phyloP scores from a whole-genome alignment of 2,797 vertebrate genomes.

The Tamandua tetradactyla region DNA sequence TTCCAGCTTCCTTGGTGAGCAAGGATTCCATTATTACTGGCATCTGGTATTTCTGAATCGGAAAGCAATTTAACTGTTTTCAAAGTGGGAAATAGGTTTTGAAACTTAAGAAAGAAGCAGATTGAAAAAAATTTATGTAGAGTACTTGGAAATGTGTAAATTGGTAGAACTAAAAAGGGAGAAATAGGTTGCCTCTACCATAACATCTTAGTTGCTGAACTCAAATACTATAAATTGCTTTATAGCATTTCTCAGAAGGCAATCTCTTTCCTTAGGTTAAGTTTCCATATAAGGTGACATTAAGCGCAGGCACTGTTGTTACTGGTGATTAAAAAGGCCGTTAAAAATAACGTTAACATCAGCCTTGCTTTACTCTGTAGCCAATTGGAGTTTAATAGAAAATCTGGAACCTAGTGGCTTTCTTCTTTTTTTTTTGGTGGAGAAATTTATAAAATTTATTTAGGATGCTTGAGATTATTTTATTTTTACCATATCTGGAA shows the following conservation, averaged over 20 bases:
- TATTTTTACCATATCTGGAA: neutral
- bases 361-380: neutral
- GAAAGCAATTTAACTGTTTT: neutral
- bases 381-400: conserved; percentile 15
- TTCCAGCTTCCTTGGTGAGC: neutral
- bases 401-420: neutral
- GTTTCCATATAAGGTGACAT: conserved; percentile 71
- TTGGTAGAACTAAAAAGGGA: conserved; percentile 22
- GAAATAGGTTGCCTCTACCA: neutral
- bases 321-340: conserved; percentile 17
- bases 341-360: conserved; percentile 21
- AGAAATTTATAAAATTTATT: conserved; percentile 40
- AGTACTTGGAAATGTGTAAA: conserved; percentile 44
- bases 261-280: conserved; percentile 74
- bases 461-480: conserved; percentile 25
- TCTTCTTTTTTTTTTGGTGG: neutral
- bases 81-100: conserved; percentile 32
- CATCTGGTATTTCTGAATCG: conserved; percentile 15
- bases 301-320: neutral
- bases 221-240: conserved; percentile 68
- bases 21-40: conserved; percentile 45
- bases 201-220: conserved; percentile 73
- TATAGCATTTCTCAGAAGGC: conserved; percentile 81
- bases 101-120: neutral
- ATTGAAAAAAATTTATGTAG: conserved; percentile 33